phyloP scores from a whole-genome alignment of 30 jellyfish, hydroid and myxozoan species.

The Aurelia sp. region DNA sequence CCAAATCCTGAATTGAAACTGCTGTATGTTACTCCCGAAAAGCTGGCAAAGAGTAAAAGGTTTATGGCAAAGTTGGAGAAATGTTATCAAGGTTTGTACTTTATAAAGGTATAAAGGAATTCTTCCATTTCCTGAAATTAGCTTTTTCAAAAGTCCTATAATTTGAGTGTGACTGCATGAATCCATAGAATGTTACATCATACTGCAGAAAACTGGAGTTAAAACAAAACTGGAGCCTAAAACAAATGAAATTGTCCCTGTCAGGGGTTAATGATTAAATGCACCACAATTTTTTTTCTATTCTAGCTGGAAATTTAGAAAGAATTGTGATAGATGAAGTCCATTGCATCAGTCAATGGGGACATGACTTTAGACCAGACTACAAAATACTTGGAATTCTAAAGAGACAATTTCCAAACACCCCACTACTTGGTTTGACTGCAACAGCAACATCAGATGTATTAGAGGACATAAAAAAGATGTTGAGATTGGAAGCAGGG shows the following conservation, averaged over 20 bases:
- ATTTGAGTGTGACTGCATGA: too few relatives aligned
- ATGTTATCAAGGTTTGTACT: slow-evolving; percentile 73
- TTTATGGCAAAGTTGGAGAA: slow-evolving; percentile 86
- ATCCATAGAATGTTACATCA: too few relatives aligned
- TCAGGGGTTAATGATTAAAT: too few relatives aligned
- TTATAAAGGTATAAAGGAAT: too few relatives aligned
- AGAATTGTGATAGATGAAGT: slow-evolving; percentile 94
- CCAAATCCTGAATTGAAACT: slow-evolving; percentile 54
- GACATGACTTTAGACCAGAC: slow-evolving; percentile 95
- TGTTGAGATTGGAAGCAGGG: slow-evolving; percentile 56
- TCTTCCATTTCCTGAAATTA: too few relatives aligned
- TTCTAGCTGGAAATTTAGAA: slow-evolving; percentile 68
- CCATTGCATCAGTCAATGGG: slow-evolving; percentile 97
- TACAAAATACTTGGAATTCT: slow-evolving; percentile 78
- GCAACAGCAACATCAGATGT: slow-evolving; percentile 90
- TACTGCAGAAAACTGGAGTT: too few relatives aligned
- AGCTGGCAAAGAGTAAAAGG: slow-evolving; percentile 83
- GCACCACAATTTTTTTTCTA: not conserved
- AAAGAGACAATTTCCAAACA: slow-evolving; percentile 81
- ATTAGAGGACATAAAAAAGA: slow-evolving; percentile 66
- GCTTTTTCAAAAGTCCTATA: too few relatives aligned
- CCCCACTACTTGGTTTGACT: slow-evolving; percentile 91
- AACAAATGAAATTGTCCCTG: too few relatives aligned
- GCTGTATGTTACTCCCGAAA: slow-evolving; percentile 93
- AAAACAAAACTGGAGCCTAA: too few relatives aligned